Conservation (phyloP, 2,888 invertebrate species). For the Amiota mariae region DNA sequence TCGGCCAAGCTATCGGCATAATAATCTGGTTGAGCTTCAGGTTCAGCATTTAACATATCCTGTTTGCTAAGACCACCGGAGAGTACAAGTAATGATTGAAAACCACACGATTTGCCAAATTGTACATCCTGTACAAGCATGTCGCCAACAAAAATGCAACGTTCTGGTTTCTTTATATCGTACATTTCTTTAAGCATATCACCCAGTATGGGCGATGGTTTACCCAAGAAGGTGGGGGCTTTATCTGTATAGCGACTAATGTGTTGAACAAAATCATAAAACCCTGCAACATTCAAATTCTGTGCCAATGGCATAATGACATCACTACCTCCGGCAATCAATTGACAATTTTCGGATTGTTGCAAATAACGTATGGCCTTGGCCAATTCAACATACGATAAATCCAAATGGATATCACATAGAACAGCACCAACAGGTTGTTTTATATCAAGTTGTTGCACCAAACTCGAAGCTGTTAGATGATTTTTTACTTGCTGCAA, state of each 20-base stretch:
- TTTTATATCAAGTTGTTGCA: constrained; percentile 46
- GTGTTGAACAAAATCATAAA: constrained; percentile 56
- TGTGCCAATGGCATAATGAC: constrained; percentile 61
- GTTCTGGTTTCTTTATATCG: constrained; percentile 76
- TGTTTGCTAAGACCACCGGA: constrained; percentile 72
- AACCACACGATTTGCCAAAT: constrained; percentile 81
- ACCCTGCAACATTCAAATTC: constrained; percentile 65
- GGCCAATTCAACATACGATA: constrained; percentile 73
- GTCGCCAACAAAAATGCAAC: constrained; percentile 88
- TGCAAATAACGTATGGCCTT: constrained; percentile 73
- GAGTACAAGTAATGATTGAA: constrained; percentile 83
- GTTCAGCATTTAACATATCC: constrained; percentile 57
- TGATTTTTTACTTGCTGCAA: constrained; percentile 57
- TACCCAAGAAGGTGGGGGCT: constrained; percentile 71
- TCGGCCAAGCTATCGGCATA: constrained; percentile 67
- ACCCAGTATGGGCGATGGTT: constrained; percentile 72
- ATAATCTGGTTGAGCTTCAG: constrained; percentile 61
- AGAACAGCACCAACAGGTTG: constrained; percentile 74
- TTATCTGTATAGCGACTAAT: constrained; percentile 64
- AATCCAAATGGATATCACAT: constrained; percentile 73
- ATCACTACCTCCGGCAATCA: constrained; percentile 72
- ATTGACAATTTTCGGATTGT: constrained; percentile 72
- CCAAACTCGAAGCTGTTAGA: constrained; percentile 51
- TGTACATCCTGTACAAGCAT: constrained; percentile 86
- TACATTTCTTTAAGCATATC: constrained; percentile 68